Evolutionary conservation across 2,113 vertebrate species (phyloP).

Genomic region (Hemibagrus wyckioides): DNA sequence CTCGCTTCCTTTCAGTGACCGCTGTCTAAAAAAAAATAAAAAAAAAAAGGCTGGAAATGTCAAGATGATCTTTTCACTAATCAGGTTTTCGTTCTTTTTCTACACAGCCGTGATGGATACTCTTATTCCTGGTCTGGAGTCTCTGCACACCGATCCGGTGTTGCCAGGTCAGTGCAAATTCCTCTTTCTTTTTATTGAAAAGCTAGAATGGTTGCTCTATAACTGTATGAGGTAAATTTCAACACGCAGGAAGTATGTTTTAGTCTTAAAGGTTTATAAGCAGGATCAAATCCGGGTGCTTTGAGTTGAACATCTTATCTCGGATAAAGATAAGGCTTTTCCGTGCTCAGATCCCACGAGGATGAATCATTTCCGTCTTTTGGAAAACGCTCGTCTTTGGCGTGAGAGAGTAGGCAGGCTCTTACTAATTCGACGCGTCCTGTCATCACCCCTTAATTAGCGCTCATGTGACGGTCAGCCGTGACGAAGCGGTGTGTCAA

Average conservation of each 20-base stretch:
- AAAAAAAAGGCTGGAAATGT: neutral
- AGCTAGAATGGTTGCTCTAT: neutral
- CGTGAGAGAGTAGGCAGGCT: neutral
- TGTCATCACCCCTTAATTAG: conserved; percentile 8
- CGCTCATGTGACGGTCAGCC: neutral
- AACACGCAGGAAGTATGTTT: neutral
- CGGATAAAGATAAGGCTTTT: neutral
- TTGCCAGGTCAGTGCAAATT: conserved; percentile 84
- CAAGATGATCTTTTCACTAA: neutral
- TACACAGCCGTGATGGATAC: conserved; percentile 79
- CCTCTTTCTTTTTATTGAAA: neutral
- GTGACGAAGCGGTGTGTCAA: neutral
- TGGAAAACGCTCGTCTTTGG: neutral
- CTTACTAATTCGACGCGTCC: neutral
- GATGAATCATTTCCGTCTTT: neutral
- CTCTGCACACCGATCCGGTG: conserved; percentile 79
- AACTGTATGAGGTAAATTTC: too few relatives aligned
- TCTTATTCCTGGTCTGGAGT: conserved; percentile 90
- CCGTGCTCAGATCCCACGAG: neutral
- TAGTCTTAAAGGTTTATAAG: neutral
- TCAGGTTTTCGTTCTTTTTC: conserved; percentile 32
- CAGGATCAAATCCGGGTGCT: neutral
- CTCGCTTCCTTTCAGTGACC: conserved; percentile 70
- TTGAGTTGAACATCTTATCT: neutral
- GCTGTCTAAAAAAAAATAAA: too few relatives aligned